These are phyloP conservation scores for Anthrax anthrax DNA, from an alignment of 2,888 invertebrate species.

Conservation along the genomic window DNA sequence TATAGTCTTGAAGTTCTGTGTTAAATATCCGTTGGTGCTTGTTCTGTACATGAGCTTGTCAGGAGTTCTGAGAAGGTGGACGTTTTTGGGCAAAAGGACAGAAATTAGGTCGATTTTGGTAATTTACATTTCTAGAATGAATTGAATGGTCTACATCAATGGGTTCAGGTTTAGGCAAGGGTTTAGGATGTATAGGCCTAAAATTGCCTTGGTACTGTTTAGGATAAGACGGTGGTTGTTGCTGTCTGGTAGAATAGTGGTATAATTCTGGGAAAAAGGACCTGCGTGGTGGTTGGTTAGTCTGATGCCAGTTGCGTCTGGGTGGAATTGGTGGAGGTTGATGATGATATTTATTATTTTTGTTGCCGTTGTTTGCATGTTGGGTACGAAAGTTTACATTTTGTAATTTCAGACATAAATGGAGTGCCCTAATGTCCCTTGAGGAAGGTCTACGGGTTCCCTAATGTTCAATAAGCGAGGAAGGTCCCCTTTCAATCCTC, in stretches of 20 bases:
- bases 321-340: background rate
- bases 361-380: background rate
- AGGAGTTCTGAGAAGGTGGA: background rate
- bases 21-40: background rate
- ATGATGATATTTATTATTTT: background rate
- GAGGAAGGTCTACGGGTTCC: background rate
- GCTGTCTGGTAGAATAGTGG: background rate
- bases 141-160: constrained; percentile 10
- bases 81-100: background rate
- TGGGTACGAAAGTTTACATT: background rate
- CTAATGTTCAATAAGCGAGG: background rate
- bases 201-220: background rate
- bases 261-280: background rate
- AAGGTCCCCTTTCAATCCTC: background rate
- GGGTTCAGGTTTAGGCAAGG: constrained; percentile 8
- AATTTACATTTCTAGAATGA: constrained; percentile 7
- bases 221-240: background rate
- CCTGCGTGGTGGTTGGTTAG: background rate
- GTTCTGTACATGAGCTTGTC: background rate
- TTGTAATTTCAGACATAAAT: background rate
- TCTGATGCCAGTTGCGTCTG: background rate
- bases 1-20: background rate
- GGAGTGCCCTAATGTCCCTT: too few relatives aligned
- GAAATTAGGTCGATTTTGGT: constrained; percentile 5
- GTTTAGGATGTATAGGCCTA: constrained; percentile 5